Base-by-base conservation (phyloP, 1,140 invertebrate genomes). In the Megathymus violae region DNA sequence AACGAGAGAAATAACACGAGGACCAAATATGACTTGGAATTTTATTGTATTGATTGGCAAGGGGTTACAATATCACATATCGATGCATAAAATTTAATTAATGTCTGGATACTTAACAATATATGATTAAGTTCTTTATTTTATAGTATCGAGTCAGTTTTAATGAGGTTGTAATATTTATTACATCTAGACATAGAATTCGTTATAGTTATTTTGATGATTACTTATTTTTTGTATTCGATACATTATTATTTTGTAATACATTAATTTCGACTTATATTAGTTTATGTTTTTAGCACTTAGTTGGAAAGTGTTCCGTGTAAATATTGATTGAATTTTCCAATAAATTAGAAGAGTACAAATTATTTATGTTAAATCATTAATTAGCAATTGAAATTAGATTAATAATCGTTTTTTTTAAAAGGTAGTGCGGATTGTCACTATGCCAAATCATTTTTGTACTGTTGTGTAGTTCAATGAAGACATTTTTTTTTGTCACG, bases 301-400 rank as follows among this genome's bases (percentile, higher is more conserved):
- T 40, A 41, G 27, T 31, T 31, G 7, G 27, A 31, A 31, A 31
- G 69, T 72, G 62, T 75, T 78, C 73, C 75, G 78, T 84, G 82
- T 86, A 88, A 79, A 88, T 85, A 88, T 77, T 71, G 47, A 64
- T 66, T 79, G 70, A 78, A 77, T 80, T 84, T 41, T 82, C 76
- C 81, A 80, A 83, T 85, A 82, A 80, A 76, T 82, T 88, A 87
- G 82, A 79, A 88, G 87, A 89, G 87, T 89, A 89, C 87, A 89
- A 89, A 89, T 81, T 84, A 88, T 82, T 85, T 82, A 82, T 82
- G 80, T 85, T 83, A 73, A 74, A 71, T 69, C 47, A 69, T 66
- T 67, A 62, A 68, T 69, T 80, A 76, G 56, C 34, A 76, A 72
- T 46, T 63, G 46, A 51, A 46, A 64, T 41, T 50, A 52, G 41